These are phyloP conservation scores for Chionodraco myersi DNA, from an alignment of 2,113 vertebrate species.

Conservation along the genomic window DNA sequence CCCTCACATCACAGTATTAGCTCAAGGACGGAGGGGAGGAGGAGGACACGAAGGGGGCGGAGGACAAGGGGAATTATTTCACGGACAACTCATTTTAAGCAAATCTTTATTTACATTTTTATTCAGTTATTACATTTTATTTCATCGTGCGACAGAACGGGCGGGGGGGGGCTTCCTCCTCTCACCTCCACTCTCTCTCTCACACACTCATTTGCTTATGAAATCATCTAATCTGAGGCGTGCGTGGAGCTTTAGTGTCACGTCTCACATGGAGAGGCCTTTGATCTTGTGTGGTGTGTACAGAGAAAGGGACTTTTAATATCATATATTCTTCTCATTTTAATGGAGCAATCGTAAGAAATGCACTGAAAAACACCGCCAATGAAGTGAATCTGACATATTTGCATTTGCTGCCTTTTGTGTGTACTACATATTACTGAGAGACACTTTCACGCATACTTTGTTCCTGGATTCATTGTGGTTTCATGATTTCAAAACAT, in stretches of 20 bases:
- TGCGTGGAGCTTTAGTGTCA: constrained; percentile 74
- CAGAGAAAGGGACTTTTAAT: constrained; percentile 7
- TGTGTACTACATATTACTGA: too few species aligned
- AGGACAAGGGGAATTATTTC: constrained; percentile 91
- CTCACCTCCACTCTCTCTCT: constrained; percentile 74
- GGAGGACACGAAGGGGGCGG: constrained; percentile 47
- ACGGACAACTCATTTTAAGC: constrained; percentile 97
- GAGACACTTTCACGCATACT: too few species aligned
- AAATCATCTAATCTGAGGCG: constrained; percentile 90
- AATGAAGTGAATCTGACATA: too few species aligned
- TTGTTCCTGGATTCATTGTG: too few species aligned
- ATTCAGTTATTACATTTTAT: constrained; percentile 99
- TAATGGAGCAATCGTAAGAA: not conserved
- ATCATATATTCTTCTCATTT: constrained; percentile 16
- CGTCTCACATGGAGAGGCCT: constrained; percentile 77
- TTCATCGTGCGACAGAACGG: constrained; percentile 85
- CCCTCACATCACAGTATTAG: constrained; percentile 93
- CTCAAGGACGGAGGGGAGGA: constrained; percentile 87
- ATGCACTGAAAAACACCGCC: too few species aligned
- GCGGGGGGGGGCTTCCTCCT: constrained; percentile 55
- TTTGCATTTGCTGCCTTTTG: too few species aligned
- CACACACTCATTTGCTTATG: constrained; percentile 86
- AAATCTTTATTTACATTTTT: constrained; percentile 99
- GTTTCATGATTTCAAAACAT: too few species aligned
- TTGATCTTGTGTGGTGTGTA: constrained; percentile 55